These are phyloP conservation scores for Dicyrtomina minuta DNA, from an alignment of 2,888 invertebrate species.

Conservation along the genomic window DNA sequence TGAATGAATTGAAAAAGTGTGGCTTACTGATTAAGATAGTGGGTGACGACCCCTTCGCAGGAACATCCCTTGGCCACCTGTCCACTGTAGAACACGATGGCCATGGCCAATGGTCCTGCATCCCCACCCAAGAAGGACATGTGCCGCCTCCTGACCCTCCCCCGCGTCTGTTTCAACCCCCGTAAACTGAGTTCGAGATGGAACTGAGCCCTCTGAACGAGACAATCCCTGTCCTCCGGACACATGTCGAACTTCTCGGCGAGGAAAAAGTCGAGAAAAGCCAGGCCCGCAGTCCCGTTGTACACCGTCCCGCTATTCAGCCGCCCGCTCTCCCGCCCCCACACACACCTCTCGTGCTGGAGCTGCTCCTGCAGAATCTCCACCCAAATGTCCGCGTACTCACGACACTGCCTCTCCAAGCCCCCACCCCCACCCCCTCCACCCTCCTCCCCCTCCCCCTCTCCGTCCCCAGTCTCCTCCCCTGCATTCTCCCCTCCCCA, in stretches of 20 bases:
- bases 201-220: constrained; percentile 2
- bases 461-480: neutral
- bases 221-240: constrained; percentile 7
- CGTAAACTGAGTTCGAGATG: constrained; percentile 18
- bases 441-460: neutral
- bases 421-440: too few relatives aligned
- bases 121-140: constrained; percentile 71
- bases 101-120: constrained; percentile 67
- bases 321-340: neutral
- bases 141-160: too few relatives aligned
- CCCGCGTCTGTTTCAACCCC: constrained; percentile 57
- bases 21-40: constrained; percentile 10
- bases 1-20: neutral
- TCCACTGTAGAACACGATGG: constrained; percentile 23
- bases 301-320: constrained; percentile 11
- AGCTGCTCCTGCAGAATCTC: constrained; percentile 25
- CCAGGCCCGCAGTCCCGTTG: constrained; percentile 11
- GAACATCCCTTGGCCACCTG: constrained; percentile 7
- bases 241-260: constrained; percentile 18
- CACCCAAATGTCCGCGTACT: constrained; percentile 29
- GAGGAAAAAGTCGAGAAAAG: constrained; percentile 16
- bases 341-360: constrained; percentile 6
- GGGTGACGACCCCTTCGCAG: neutral
- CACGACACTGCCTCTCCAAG: too few relatives aligned
- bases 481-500: neutral